Evolutionary conservation across 2,113 vertebrate species (phyloP), one percentile per base, ranked within the genome.

Genomic region (Ursus arctos): DNA sequence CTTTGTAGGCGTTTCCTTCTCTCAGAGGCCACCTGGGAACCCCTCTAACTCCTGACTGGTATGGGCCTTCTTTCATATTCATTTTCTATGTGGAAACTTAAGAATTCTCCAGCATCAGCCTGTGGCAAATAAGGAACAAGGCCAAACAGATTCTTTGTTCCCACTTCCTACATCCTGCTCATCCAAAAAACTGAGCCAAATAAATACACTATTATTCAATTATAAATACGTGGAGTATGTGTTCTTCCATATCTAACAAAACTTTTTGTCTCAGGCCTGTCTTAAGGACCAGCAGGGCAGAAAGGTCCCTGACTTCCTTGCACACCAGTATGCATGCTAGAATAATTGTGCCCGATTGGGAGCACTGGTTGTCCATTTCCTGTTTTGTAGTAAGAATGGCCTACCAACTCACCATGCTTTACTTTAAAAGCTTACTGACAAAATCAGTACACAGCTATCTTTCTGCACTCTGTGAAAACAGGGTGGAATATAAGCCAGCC

Each of bases 391-490:
- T 36, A 15, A 51, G 71, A 94, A 61, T 80, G 71, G 26, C 65
- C 51, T 31, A 10, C 65, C 51, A 63, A 65, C 13, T 19, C 26
- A 40, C 51, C n/a, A 10, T 0, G 5, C 61, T 63, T 11, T 28
- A 57, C 85, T 77, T 36, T 81, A 67, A 40, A 84, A 85, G 65
- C 88, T 61, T 36, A 47, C 63, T 16, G 14, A 77, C 22, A 51
- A 12, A 51, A 63, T 16, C 40, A 8, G 8, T 0, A 28, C 3
- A 0, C 1, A 61, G 7, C 40, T 40, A 19, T 5, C 49, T 11
- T 31, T 21, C 84, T 51, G 55, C 4, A 33, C 40, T 33, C 86
- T 49, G 40, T 24, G 92, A 69, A 51, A 10, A 74, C 33, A 43
- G 43, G 22, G 40, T 15, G 18, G 19, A 28, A 21, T 4, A 2